These are phyloP conservation scores for Phaethornis superciliosus DNA, from an alignment of 2,113 vertebrate species.

Conservation along the genomic window DNA sequence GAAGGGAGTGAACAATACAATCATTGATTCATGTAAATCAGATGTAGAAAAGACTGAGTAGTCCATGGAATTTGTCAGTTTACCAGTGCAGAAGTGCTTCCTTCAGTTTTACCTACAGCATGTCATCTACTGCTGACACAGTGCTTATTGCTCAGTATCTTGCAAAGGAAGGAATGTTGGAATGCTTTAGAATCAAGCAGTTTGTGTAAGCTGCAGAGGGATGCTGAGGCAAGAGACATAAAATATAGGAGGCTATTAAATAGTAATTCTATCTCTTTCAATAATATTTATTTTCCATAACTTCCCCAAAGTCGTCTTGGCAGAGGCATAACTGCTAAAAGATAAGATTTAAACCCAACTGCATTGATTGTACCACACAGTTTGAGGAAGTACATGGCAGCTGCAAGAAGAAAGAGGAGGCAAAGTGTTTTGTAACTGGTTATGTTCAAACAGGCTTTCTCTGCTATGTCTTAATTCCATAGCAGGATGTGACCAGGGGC, in stretches of 20 bases:
- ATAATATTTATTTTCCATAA: neutral
- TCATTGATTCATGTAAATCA: slow-evolving; percentile 47
- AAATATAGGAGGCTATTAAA: neutral
- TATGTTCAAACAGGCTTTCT: neutral
- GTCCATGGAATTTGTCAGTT: neutral
- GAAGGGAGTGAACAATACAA: neutral
- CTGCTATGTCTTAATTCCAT: neutral
- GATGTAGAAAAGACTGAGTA: slow-evolving; percentile 11
- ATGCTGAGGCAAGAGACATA: neutral
- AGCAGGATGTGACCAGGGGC: neutral
- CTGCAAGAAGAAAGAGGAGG: neutral
- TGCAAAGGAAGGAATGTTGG: neutral
- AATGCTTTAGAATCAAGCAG: neutral
- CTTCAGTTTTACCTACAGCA: neutral
- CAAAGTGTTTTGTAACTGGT: neutral
- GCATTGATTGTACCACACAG: neutral
- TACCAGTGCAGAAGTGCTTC: neutral
- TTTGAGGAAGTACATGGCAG: neutral
- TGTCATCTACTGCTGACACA: neutral
- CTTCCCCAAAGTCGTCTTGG: neutral
- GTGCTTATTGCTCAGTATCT: neutral
- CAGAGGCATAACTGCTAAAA: neutral
- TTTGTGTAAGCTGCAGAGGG: neutral
- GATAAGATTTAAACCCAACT: neutral
- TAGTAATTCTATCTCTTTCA: neutral